These are phyloP conservation scores for Emesis russula DNA, from an alignment of 2,888 invertebrate species.

Conservation along the genomic window DNA sequence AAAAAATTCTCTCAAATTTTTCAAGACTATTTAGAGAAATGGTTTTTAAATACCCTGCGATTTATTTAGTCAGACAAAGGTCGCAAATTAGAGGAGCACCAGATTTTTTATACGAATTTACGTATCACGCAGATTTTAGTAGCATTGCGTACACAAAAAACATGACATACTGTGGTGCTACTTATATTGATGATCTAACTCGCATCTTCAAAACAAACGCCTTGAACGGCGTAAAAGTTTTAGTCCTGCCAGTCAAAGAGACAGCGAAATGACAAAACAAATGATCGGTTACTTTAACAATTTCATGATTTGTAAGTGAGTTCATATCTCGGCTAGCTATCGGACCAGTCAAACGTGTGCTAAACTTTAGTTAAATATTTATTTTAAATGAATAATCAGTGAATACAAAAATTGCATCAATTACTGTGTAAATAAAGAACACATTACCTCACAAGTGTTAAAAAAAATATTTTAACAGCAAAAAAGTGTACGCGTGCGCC, in stretches of 20 bases:
- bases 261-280: slow-evolving; percentile 90
- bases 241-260: slow-evolving; percentile 82
- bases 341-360: too few relatives aligned
- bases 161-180: slow-evolving; percentile 94
- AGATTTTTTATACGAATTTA: slow-evolving; percentile 95
- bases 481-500: too few relatives aligned
- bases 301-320: slow-evolving; percentile 92
- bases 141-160: slow-evolving; percentile 92
- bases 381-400: too few relatives aligned
- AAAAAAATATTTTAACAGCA: too few relatives aligned
- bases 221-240: slow-evolving; percentile 85
- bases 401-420: too few relatives aligned
- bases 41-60: slow-evolving; percentile 91
- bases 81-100: slow-evolving; percentile 91
- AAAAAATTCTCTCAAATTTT: too few relatives aligned
- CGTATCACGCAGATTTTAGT: slow-evolving; percentile 94
- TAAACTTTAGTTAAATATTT: too few relatives aligned
- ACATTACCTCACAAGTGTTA: too few relatives aligned
- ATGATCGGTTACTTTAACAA: slow-evolving; percentile 91
- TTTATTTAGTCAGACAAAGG: slow-evolving; percentile 90
- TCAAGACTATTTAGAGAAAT: slow-evolving; percentile 91
- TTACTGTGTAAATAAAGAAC: too few relatives aligned
- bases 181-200: slow-evolving; percentile 96
- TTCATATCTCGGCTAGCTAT: slow-evolving; percentile 42
- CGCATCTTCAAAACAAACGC: slow-evolving; percentile 94